These are phyloP conservation scores for Amiota minor DNA, from an alignment of 2,888 invertebrate genomes.

Conservation along the genomic window DNA sequence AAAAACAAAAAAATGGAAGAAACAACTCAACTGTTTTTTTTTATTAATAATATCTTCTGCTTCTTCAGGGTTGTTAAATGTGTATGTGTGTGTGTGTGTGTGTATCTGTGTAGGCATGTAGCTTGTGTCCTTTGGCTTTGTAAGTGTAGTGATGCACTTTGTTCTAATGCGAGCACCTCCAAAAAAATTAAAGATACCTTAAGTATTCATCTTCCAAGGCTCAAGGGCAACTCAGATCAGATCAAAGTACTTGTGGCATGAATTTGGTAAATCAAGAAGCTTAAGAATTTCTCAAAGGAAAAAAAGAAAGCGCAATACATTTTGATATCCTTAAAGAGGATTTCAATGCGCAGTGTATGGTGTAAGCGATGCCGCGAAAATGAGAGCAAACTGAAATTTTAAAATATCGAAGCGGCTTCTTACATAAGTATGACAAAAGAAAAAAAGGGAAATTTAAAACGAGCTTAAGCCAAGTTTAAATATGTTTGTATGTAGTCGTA, in stretches of 20 bases:
- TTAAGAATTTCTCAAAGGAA: not conserved
- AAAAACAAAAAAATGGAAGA: too few relatives aligned
- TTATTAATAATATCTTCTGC: not conserved
- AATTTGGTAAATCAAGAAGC: not conserved
- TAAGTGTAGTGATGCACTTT: not conserved
- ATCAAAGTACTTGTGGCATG: constrained; percentile 10
- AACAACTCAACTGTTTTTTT: too few relatives aligned
- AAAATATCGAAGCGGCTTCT: not conserved
- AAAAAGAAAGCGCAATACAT: not conserved
- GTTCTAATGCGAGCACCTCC: not conserved
- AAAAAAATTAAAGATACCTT: not conserved
- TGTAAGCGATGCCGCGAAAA: not conserved
- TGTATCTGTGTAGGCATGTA: constrained; percentile 34
- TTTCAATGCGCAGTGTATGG: not conserved
- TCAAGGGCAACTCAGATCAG: not conserved
- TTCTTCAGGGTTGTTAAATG: not conserved
- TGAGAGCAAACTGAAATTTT: too few relatives aligned
- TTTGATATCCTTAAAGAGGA: too few relatives aligned
- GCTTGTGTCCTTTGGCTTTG: constrained; percentile 22
- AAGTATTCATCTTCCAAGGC: not conserved
- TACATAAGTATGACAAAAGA: not conserved
- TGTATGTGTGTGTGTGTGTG: constrained; percentile 22
- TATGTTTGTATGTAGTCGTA: constrained; percentile 17
- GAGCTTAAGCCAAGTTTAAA: not conserved
- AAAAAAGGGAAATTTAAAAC: not conserved